phyloP scores from a whole-genome alignment of 35 echinoderm and acorn worm species.

The Apostichopus japonicus region DNA sequence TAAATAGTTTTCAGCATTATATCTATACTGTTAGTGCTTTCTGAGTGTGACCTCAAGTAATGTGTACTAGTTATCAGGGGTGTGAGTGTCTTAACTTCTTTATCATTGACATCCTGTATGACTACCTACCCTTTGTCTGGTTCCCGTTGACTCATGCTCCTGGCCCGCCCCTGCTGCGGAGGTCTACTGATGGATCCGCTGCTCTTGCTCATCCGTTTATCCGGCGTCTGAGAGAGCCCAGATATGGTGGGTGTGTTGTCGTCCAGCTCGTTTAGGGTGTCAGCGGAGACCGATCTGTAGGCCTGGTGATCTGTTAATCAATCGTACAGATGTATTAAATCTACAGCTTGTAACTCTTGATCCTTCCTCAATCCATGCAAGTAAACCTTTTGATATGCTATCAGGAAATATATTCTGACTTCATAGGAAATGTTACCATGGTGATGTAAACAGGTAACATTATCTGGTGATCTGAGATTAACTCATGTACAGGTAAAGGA shows the following conservation, averaged over 20 bases:
- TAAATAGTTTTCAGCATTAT: no score
- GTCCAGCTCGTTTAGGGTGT: slow-evolving; percentile 51
- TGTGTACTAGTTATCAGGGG: no score
- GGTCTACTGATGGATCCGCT: slow-evolving; percentile 41
- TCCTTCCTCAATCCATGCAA: no score
- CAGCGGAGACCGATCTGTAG: slow-evolving; percentile 43
- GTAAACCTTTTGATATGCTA: no score
- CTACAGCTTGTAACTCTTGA: not conserved
- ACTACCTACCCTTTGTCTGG: not conserved
- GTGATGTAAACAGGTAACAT: no score
- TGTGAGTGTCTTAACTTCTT: no score
- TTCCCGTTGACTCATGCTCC: slow-evolving; percentile 21
- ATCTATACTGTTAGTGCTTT: no score
- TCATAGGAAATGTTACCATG: no score
- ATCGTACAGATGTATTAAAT: not conserved
- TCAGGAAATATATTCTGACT: no score
- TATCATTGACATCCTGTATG: not conserved
- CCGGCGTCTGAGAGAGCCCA: slow-evolving; percentile 23
- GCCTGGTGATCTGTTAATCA: slow-evolving; percentile 23
- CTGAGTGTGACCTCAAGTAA: no score
- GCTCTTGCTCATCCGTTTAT: slow-evolving; percentile 42
- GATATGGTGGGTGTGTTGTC: slow-evolving; percentile 33
- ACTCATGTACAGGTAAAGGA: no score
- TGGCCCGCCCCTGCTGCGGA: not conserved
- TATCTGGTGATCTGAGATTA: no score